phyloP scores from a whole-genome alignment of 1,140 invertebrate genomes.

The Monochamus saltuarius region DNA sequence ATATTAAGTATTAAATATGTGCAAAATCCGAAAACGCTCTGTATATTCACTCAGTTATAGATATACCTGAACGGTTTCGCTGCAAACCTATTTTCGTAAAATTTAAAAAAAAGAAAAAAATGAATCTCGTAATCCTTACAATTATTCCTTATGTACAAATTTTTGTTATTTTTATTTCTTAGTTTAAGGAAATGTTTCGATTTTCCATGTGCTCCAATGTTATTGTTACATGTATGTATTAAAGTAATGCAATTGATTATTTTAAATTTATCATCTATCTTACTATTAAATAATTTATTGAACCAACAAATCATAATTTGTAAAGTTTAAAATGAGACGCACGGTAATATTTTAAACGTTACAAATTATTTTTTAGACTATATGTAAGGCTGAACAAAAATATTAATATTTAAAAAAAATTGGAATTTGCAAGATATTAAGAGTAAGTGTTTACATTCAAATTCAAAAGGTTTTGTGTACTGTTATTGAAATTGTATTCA shows the following conservation, averaged over 20 bases:
- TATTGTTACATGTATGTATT: not conserved
- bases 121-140: no score
- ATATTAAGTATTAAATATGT: conserved; percentile 4
- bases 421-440: conserved; percentile 5
- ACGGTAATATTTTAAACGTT: not conserved
- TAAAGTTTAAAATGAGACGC: not conserved
- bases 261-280: conserved; percentile 1
- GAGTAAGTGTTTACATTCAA: conserved; percentile 3
- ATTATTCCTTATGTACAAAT: conserved; percentile 3
- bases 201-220: conserved; percentile 1
- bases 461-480: not conserved
- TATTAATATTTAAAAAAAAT: not conserved
- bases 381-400: conserved; percentile 2
- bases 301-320: not conserved
- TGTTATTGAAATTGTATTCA: not conserved
- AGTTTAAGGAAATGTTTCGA: not conserved
- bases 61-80: not conserved
- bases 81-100: not conserved
- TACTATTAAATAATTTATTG: not conserved
- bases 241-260: not conserved
- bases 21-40: conserved; percentile 3
- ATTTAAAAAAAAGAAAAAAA: not conserved
- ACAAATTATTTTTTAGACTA: not conserved
- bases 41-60: conserved; percentile 2
- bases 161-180: conserved; percentile 1